A percentile compares a stretch with the other conserved stretches of the same genome.
Conservation (phyloP, 2,888 invertebrate genomes). For the Calameuta idolon region DNA sequence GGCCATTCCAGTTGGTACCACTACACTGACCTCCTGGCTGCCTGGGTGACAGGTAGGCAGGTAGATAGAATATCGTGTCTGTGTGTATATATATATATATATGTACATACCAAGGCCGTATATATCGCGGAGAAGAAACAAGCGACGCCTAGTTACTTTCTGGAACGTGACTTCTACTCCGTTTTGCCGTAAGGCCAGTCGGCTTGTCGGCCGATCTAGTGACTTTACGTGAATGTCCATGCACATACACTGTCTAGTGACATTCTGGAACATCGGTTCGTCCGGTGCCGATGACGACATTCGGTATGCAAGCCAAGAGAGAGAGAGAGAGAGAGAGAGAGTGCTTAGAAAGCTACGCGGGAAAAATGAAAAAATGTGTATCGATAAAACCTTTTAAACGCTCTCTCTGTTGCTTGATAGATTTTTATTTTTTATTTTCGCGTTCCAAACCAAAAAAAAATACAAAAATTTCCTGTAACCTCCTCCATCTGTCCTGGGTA, state of each 20-base stretch:
- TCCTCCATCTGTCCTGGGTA: no score
- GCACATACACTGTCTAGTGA: background rate
- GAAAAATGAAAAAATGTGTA: background rate
- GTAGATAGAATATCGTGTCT: no score
- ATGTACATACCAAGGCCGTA: background rate
- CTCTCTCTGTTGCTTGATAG: background rate
- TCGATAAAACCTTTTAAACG: background rate
- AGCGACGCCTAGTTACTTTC: background rate
- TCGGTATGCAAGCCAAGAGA: background rate
- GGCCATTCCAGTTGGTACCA: background rate
- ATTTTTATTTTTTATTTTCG: no score
- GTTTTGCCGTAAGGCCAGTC: background rate
- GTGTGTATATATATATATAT: no score
- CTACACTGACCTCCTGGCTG: background rate
- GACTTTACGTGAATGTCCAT: background rate
- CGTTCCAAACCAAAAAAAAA: no score
- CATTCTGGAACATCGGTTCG: background rate
- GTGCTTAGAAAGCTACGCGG: background rate
- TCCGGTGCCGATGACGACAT: background rate
- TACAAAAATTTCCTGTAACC: background rate
- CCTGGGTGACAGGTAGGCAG: background rate
- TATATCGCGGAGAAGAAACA: background rate
- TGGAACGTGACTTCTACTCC: conserved; percentile 3
- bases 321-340: no score
- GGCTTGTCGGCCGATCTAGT: background rate